Evolutionary conservation across 2,797 vertebrate genomes (phyloP), one percentile per base, ranked within the genome.

Genomic region (Ataeniobius toweri): DNA sequence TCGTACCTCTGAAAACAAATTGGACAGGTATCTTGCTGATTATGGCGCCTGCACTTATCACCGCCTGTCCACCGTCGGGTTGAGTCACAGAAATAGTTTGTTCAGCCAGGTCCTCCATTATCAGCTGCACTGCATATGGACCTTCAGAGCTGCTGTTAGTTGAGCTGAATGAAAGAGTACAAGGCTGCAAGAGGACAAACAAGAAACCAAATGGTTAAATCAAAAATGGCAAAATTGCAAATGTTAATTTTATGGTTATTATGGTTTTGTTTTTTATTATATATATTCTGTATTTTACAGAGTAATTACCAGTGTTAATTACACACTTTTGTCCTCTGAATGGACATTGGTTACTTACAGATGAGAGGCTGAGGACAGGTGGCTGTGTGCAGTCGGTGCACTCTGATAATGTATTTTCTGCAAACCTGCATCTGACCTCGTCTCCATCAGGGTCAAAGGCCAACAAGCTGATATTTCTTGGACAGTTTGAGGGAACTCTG

Each of bases 21-120:
- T 89, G 85, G 14, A 91, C 5, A 1, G 89, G 86, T 2, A 90
- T 12, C 69, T 80, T 86, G 78, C 77, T 90, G 80, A 89, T 50
- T 0, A 44, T 0, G 1, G 58, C 12, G 0, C 4, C 39, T 0
- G 69, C 0, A 5, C 48, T 80, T 36, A 20, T 80, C 1, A 12
- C 0, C 13, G 24, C 44, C 28, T 6, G 0, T 7, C n/a, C 31
- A 7, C 79, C 58, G 12, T 78, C 0, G 0, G 71, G 76, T 22
- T 82, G 51, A 50, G 9, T 82, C 78, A 92, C 73, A 8, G 1
- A 75, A 59, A 90, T 83, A 0, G 1, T 70, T 71, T 86, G 65
- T 0, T 0, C 41, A 41, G 88, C 84, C 18, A 88, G 80, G 75
- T 90, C 90, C 81, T 92, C 88, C 86, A 92, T 82, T 67, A 85